Evolutionary conservation across 1,140 invertebrate genomes (phyloP).

Genomic region (Drosophila auraria): DNA sequence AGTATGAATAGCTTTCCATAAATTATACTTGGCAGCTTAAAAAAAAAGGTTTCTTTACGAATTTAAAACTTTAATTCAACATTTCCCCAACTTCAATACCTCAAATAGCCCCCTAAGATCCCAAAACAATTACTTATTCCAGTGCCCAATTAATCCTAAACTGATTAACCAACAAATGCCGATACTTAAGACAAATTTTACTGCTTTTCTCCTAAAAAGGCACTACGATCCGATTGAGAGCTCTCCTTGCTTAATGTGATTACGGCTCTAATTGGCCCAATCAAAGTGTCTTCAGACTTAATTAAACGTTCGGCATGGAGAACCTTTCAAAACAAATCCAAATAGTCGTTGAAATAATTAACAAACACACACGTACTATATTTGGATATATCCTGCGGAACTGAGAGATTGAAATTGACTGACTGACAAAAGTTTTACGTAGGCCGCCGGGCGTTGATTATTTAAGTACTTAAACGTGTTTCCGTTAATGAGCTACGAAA

Average conservation of each 20-base stretch:
- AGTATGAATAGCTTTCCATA: too few species aligned
- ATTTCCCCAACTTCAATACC: neutral
- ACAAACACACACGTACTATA: neutral
- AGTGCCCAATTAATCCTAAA: slow-evolving; percentile 5
- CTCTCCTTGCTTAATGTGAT: slow-evolving; percentile 35
- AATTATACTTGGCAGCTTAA: too few species aligned
- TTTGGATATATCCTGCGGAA: neutral
- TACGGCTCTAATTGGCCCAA: slow-evolving; percentile 53
- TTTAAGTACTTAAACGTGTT: slow-evolving; percentile 70
- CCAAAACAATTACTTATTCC: neutral
- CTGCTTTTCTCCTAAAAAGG: neutral
- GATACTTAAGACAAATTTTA: neutral
- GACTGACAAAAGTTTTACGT: slow-evolving; percentile 32
- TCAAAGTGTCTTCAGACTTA: slow-evolving; percentile 66
- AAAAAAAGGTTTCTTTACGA: too few species aligned
- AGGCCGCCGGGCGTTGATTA: slow-evolving; percentile 44
- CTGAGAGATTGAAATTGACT: slow-evolving; percentile 12
- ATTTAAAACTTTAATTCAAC: too few species aligned
- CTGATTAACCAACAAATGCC: slow-evolving; percentile 8
- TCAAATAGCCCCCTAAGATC: neutral
- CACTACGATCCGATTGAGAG: slow-evolving; percentile 17
- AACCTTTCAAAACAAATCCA: slow-evolving; percentile 40
- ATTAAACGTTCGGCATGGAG: slow-evolving; percentile 46
- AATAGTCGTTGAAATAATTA: slow-evolving; percentile 62
- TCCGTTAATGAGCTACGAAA: slow-evolving; percentile 52